These are phyloP conservation scores for Centropyge bicolor DNA, from an alignment of 2,797 vertebrate species.

Conservation along the genomic window DNA sequence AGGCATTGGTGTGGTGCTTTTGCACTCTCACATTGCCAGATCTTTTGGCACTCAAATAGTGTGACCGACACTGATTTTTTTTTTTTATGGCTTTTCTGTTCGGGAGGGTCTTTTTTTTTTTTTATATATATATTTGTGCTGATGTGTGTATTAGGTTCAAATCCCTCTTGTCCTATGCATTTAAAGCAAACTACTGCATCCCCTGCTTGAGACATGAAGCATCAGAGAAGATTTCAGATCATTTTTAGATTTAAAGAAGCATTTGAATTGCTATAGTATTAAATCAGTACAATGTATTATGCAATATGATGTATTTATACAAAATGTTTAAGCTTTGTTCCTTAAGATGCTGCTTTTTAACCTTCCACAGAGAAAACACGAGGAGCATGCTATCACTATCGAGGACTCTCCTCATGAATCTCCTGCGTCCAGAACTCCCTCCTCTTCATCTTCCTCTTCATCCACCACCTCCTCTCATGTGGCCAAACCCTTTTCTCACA, in stretches of 20 bases:
- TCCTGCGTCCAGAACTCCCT: slow-evolving; percentile 81
- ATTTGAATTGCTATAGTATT: background rate
- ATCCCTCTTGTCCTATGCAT: background rate
- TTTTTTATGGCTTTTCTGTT: slow-evolving; percentile 8
- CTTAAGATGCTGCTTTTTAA: background rate
- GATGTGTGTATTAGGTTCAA: background rate
- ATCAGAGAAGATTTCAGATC: background rate
- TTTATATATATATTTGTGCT: background rate
- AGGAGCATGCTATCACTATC: slow-evolving; percentile 87
- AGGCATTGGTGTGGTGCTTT: slow-evolving; percentile 8
- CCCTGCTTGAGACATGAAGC: background rate
- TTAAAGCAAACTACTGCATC: background rate
- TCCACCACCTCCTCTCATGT: slow-evolving; percentile 79
- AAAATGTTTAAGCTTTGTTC: background rate
- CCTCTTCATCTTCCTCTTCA: slow-evolving; percentile 75
- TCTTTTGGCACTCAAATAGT: slow-evolving; percentile 42
- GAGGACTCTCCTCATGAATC: slow-evolving; percentile 82
- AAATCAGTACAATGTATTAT: background rate
- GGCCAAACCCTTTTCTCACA: slow-evolving; percentile 93
- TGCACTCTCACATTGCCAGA: slow-evolving; percentile 30
- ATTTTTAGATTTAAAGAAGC: background rate
- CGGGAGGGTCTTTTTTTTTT: background rate
- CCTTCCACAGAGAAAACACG: slow-evolving; percentile 88
- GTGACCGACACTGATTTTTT: background rate
- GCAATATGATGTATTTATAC: background rate